Percentiles rank a stretch among this genome's conserved stretches.
These are phyloP conservation scores for Hypanus sabinus DNA, from an alignment of 2,113 vertebrate species.

Conservation along the genomic window DNA sequence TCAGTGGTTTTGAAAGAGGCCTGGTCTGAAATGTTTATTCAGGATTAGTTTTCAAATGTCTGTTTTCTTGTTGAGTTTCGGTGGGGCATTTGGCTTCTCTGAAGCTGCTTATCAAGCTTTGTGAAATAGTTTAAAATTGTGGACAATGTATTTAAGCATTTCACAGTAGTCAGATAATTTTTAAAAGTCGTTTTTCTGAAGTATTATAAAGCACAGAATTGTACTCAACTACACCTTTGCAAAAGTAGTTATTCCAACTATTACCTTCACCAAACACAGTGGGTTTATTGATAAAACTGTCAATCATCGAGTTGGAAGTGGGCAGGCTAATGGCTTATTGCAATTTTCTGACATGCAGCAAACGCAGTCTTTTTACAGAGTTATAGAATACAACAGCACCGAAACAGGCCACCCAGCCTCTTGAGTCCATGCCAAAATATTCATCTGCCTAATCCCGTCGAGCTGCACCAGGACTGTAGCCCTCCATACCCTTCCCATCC, in stretches of 20 bases:
- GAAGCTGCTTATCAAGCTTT: background rate
- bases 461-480: no score
- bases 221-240: background rate
- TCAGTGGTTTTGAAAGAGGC: background rate
- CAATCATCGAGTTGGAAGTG: no score
- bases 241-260: background rate
- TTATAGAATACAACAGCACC: no score
- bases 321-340: no score
- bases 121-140: background rate
- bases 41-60: background rate
- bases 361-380: no score
- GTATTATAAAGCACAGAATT: background rate
- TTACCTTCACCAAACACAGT: background rate
- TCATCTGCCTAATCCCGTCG: no score
- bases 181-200: background rate
- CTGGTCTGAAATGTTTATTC: background rate
- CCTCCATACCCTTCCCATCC: no score
- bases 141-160: background rate
- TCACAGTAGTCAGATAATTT: background rate
- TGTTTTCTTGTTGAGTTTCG: background rate
- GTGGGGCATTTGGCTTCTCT: background rate
- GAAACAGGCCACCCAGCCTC: no score
- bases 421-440: no score
- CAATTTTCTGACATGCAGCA: no score
- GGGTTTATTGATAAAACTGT: no score